phyloP scores from a whole-genome alignment of 2,888 invertebrate genomes.

The Acronicta aceris region DNA sequence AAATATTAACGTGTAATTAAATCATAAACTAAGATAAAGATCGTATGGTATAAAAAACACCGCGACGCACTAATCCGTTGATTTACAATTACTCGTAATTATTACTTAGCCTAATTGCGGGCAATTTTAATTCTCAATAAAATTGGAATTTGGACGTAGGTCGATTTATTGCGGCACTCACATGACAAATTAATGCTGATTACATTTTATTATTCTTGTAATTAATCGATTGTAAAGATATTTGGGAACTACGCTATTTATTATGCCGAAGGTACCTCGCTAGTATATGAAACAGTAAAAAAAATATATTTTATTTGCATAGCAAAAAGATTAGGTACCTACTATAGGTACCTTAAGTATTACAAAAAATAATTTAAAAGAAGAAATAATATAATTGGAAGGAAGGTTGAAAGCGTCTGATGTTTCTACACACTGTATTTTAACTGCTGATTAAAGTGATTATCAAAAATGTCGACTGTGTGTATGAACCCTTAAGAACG shows the following conservation, averaged over 20 bases:
- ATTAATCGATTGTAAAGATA: conserved; percentile 63
- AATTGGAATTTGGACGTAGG: conserved; percentile 67
- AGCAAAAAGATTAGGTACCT: too few relatives aligned
- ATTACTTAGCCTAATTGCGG: conserved; percentile 81
- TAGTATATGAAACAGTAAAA: background rate
- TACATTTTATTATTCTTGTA: conserved; percentile 69
- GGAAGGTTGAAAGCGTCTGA: conserved; percentile 1
- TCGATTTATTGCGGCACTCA: conserved; percentile 70
- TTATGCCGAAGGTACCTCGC: conserved; percentile 9
- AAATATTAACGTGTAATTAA: conserved; percentile 82
- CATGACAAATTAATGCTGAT: conserved; percentile 70
- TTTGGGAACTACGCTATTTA: conserved; percentile 21
- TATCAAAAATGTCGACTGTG: conserved; percentile 13
- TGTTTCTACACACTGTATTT: conserved; percentile 8
- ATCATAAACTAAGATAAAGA: conserved; percentile 85
- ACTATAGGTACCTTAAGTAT: too few relatives aligned
- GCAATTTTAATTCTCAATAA: conserved; percentile 85
- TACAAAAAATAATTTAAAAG: too few relatives aligned
- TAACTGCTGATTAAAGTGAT: conserved; percentile 15
- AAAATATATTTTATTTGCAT: too few relatives aligned
- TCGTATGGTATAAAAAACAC: conserved; percentile 72
- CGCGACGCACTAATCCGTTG: conserved; percentile 80
- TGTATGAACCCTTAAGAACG: conserved; percentile 15
- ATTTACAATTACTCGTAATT: conserved; percentile 86
- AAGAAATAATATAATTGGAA: background rate